Conservation (phyloP, 1,140 invertebrate species). For the Tetranychus urticae region DNA sequence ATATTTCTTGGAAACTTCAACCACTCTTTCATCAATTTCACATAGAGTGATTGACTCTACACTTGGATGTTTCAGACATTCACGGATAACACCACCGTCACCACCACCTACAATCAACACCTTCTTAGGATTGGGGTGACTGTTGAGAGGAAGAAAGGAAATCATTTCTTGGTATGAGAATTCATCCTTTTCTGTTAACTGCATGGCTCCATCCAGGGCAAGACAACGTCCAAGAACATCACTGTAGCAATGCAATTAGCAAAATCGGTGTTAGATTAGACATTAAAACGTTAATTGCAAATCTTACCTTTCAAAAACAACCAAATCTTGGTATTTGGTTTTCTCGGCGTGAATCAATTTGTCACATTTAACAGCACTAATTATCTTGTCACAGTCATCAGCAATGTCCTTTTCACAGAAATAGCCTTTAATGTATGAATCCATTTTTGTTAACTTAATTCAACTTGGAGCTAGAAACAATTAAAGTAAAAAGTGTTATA, state of each 20-base stretch:
- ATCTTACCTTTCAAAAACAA: constrained; percentile 55
- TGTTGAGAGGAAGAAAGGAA: constrained; percentile 69
- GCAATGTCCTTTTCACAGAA: not conserved
- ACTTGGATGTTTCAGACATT: constrained; percentile 71
- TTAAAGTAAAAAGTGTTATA: not conserved
- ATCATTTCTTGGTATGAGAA: constrained; percentile 98
- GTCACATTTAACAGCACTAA: constrained; percentile 45
- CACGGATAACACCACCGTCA: constrained; percentile 82
- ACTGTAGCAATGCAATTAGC: constrained; percentile 23
- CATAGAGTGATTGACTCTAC: constrained; percentile 71
- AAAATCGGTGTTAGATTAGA: not conserved
- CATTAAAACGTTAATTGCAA: not conserved
- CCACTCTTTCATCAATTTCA: constrained; percentile 77
- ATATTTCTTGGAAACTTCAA: constrained; percentile 72
- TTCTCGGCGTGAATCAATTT: constrained; percentile 53
- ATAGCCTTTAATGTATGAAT: not conserved
- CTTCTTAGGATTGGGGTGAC: constrained; percentile 67
- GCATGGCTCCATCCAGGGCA: constrained; percentile 84
- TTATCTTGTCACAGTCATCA: not conserved
- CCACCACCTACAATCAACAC: constrained; percentile 78
- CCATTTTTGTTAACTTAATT: not conserved
- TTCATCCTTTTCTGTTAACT: constrained; percentile 87
- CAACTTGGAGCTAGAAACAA: not conserved
- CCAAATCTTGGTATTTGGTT: constrained; percentile 68
- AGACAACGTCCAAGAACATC: constrained; percentile 64